Evolutionary conservation across 92 coral and sea anemone genomes (phyloP), one percentile per base, ranked within the genome.

Genomic region (Phenganax marumi): DNA sequence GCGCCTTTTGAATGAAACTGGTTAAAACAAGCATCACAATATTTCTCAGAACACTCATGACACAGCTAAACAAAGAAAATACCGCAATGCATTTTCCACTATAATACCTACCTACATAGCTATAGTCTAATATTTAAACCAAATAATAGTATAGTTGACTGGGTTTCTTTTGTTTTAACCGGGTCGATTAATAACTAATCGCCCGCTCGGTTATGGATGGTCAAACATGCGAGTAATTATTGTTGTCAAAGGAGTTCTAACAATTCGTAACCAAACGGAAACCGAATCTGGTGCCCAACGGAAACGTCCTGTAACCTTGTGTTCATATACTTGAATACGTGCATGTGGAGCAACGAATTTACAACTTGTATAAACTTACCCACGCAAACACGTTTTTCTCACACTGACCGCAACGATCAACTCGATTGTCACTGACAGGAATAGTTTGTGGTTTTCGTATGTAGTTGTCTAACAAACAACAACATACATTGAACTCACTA

Each of bases 1-100:
- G 98, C 97, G 12, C 98, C 98, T 68, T 91, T 95, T 81, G 87
- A 91, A 80, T 95, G 98, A 64, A 95, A 95, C 8, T 87, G 83
- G 91, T 83, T 92, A 83, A 95, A 95, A 85, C 98, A 95, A 17
- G 91, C 86, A 53, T 86, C 90, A 88, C 98, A 95, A 71, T 95
- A 95, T 79, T 91, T 95, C 58, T 95, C 98, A 56, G 91, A 78
- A 77, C 98, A 95, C 50, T 95, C 98, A 64, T 85, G 75, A 77
- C 98, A 95, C 6, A 87, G 82, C 98, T 95, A 69, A 24, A 56
- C 14, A 55, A 49, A 85, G 17, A 66, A 10, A 1, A n/a, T 50
- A 68, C 9, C 18, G 18, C 25, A 21, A 51, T 52, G 70, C 12
- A 33, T 33, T 33, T 33, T 33, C 43, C 43, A 33, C 43, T 4